Evolutionary conservation across 2,797 vertebrate species (phyloP).

Genomic region (Setipinna tenuifilis): DNA sequence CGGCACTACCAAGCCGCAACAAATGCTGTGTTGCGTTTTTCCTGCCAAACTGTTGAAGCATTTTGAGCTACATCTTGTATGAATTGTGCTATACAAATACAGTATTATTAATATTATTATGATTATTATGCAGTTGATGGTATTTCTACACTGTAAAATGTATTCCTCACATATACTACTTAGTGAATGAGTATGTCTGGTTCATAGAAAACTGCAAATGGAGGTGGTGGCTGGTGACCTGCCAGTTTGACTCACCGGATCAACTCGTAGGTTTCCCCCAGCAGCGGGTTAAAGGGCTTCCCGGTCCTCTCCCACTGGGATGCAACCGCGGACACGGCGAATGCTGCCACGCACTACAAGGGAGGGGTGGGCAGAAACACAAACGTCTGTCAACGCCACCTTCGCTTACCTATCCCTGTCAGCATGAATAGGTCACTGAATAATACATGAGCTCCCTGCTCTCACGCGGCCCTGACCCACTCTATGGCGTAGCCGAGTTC

Average conservation of each 20-base stretch:
- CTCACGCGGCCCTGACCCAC: not conserved
- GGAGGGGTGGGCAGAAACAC: constrained; percentile 16
- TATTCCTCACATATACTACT: not conserved
- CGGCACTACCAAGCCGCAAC: no score
- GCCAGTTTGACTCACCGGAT: constrained; percentile 80
- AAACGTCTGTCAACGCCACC: not conserved
- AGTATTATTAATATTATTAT: no score
- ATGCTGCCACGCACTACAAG: constrained; percentile 90
- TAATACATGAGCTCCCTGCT: constrained; percentile 9
- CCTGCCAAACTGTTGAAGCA: no score
- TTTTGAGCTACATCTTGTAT: no score
- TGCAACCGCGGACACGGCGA: constrained; percentile 96
- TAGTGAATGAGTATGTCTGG: not conserved
- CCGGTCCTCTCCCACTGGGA: constrained; percentile 98
- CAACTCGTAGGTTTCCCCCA: constrained; percentile 95
- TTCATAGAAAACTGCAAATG: not conserved
- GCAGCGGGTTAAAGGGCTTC: constrained; percentile 96
- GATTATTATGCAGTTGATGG: no score
- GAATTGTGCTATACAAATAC: no score
- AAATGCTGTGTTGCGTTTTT: no score
- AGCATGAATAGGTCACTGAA: constrained; percentile 28
- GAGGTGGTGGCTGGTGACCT: not conserved
- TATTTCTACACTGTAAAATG: not conserved
- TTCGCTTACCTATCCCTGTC: constrained; percentile 16
- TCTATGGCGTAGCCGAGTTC: not conserved